phyloP scores from a whole-genome alignment of 2,113 vertebrate genomes.

The Channa maculata region DNA sequence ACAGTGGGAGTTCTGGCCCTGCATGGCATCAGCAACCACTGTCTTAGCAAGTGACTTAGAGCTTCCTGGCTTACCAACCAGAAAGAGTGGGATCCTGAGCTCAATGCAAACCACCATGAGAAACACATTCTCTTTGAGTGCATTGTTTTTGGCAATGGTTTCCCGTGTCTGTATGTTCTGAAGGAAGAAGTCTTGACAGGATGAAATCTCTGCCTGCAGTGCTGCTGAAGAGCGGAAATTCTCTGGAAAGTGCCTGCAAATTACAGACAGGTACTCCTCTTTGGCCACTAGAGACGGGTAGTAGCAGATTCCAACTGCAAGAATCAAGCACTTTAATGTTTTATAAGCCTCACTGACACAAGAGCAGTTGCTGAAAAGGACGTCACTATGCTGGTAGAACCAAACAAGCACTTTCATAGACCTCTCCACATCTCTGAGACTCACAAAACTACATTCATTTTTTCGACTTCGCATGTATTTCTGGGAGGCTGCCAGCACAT shows the following conservation, averaged over 20 bases:
- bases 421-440: slow-evolving; percentile 85
- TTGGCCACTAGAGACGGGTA: slow-evolving; percentile 81
- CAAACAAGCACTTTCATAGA: slow-evolving; percentile 82
- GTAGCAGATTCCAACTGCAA: slow-evolving; percentile 84
- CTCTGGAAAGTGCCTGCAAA: slow-evolving; percentile 71
- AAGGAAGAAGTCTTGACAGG: slow-evolving; percentile 81
- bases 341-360: background rate
- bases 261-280: slow-evolving; percentile 67
- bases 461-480: slow-evolving; percentile 76
- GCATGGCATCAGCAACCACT: slow-evolving; percentile 84
- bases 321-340: slow-evolving; percentile 76
- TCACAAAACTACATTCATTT: slow-evolving; percentile 86
- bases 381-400: slow-evolving; percentile 77
- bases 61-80: slow-evolving; percentile 87
- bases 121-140: slow-evolving; percentile 87
- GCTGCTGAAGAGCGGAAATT: slow-evolving; percentile 31
- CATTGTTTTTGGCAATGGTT: slow-evolving; percentile 81
- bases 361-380: slow-evolving; percentile 52
- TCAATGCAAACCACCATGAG: slow-evolving; percentile 86
- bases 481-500: slow-evolving; percentile 82
- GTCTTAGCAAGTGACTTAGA: slow-evolving; percentile 88
- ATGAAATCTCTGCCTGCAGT: slow-evolving; percentile 74
- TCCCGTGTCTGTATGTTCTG: slow-evolving; percentile 74
- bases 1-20: slow-evolving; percentile 77
- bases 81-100: slow-evolving; percentile 84